These are phyloP conservation scores for Labeo calbasu DNA, from an alignment of 2,797 vertebrate genomes.

Conservation along the genomic window DNA sequence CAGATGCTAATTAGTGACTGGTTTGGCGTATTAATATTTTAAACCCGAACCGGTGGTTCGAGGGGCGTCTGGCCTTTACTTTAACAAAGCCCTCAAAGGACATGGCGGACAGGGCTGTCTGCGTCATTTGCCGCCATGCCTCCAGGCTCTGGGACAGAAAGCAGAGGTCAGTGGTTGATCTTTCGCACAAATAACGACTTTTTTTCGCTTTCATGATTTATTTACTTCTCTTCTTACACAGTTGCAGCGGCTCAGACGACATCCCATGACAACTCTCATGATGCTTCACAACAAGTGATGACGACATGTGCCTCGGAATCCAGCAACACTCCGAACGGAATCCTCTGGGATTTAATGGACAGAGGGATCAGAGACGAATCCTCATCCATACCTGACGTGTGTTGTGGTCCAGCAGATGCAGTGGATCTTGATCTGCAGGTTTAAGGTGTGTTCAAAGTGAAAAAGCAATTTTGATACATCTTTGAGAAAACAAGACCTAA, in stretches of 20 bases:
- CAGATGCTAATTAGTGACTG: not conserved
- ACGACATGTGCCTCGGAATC: not conserved
- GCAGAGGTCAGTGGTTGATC: constrained; percentile 30
- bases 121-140: not conserved
- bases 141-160: constrained; percentile 7
- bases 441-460: not conserved
- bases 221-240: constrained; percentile 17
- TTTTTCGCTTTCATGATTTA: constrained; percentile 10
- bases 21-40: constrained; percentile 49
- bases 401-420: not conserved
- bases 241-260: not conserved
- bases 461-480: not conserved
- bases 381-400: not conserved
- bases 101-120: not conserved
- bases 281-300: not conserved
- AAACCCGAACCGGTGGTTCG: not conserved
- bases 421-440: not conserved
- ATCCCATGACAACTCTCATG: not conserved
- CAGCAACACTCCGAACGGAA: not conserved
- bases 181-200: constrained; percentile 12
- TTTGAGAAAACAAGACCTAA: not conserved
- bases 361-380: not conserved
- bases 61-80: constrained; percentile 54
- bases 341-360: not conserved
- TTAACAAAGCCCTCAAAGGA: constrained; percentile 52